Percentiles rank a stretch among this genome's conserved stretches.
Conservation (phyloP, 2,797 vertebrate genomes). For the Gadopsis marmoratus region DNA sequence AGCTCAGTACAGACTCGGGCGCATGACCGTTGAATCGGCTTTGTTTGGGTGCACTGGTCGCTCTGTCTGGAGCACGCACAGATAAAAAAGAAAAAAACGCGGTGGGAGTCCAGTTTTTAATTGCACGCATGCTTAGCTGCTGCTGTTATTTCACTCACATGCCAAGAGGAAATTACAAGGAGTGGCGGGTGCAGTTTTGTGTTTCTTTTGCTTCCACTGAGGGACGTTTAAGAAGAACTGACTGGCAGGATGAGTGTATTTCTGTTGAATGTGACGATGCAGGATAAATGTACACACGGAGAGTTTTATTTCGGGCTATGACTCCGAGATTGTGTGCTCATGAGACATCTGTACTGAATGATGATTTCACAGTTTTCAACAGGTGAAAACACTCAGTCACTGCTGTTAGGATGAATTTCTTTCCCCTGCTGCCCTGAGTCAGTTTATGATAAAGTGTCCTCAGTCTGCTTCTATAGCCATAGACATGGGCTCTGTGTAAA, state of each 20-base stretch:
- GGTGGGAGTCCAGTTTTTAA: constrained; percentile 46
- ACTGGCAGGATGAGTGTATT: not conserved
- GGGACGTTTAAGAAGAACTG: not conserved
- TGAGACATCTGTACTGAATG: not conserved
- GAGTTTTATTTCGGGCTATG: not conserved
- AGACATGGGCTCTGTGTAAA: not conserved
- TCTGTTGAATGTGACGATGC: not conserved
- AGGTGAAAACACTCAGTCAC: not conserved
- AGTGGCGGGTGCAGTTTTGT: not conserved
- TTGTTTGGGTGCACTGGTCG: constrained; percentile 51
- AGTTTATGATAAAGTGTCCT: constrained; percentile 2
- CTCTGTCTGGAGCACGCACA: constrained; percentile 24
- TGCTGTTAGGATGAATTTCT: not conserved
- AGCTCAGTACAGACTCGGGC: constrained; percentile 34
- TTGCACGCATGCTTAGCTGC: constrained; percentile 29
- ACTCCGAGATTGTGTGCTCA: not conserved
- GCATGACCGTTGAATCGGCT: constrained; percentile 55
- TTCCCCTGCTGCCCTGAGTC: not conserved
- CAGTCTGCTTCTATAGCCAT: not conserved
- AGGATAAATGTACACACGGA: not conserved
- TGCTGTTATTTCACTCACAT: constrained; percentile 22
- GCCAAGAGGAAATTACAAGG: constrained; percentile 32
- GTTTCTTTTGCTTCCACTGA: constrained; percentile 13
- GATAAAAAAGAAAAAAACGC: constrained; percentile 34
- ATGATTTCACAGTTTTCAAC: not conserved